Percentiles rank a stretch among this genome's conserved stretches.
These are phyloP conservation scores for Halcyon badia DNA, from an alignment of 2,797 vertebrate species.

Conservation along the genomic window DNA sequence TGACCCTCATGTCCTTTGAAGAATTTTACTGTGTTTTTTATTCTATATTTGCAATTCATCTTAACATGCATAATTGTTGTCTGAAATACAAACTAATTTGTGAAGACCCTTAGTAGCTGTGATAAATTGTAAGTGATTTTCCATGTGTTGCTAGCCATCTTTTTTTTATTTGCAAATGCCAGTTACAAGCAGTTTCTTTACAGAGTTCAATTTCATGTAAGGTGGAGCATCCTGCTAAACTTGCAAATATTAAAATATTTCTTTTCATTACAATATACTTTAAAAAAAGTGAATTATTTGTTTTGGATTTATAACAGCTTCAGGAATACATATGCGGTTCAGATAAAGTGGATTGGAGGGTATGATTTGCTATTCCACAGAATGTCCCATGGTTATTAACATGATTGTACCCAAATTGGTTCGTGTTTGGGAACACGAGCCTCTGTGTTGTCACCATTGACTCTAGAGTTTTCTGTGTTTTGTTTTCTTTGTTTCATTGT, in stretches of 20 bases:
- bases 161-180: neutral
- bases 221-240: neutral
- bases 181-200: neutral
- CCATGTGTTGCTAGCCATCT: neutral
- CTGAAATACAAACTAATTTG: neutral
- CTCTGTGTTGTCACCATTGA: neutral
- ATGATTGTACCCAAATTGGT: neutral
- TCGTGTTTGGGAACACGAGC: neutral
- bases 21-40: neutral
- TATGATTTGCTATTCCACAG: neutral
- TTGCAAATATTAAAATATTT: neutral
- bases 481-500: neutral
- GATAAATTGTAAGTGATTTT: neutral
- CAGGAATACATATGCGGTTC: neutral
- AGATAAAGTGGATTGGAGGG: neutral
- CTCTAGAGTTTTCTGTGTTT: accelerated
- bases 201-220: neutral
- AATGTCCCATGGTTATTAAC: neutral
- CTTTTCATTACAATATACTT: neutral
- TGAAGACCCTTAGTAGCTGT: neutral
- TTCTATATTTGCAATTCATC: neutral
- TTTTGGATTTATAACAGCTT: neutral
- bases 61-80: neutral
- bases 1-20: neutral
- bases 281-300: neutral